These are phyloP conservation scores for Micrastur ruficollis DNA, from an alignment of 2,797 vertebrate genomes.

Conservation along the genomic window DNA sequence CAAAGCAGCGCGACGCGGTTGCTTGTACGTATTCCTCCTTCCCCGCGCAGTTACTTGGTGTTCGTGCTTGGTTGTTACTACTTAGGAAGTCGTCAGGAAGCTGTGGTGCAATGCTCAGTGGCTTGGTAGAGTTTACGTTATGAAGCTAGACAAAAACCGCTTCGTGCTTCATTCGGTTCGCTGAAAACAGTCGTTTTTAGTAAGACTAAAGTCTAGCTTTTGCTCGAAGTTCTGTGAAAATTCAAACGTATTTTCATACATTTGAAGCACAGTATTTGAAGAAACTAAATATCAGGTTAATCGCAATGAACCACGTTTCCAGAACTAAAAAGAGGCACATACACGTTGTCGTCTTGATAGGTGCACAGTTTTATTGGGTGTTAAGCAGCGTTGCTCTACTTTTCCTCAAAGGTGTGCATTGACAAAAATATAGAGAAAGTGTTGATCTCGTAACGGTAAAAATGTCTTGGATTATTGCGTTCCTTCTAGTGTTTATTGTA, in stretches of 20 bases:
- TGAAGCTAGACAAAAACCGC: not conserved
- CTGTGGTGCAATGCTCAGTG: not conserved
- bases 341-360: not conserved
- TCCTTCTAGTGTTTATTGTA: not conserved
- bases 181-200: not conserved
- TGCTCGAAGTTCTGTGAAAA: not conserved
- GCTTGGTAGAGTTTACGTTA: not conserved
- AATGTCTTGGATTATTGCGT: not conserved
- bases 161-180: fast-evolving
- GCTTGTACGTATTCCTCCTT: constrained; percentile 42
- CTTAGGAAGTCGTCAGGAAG: not conserved
- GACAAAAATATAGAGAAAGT: not conserved
- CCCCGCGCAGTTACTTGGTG: not conserved
- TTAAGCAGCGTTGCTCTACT: not conserved
- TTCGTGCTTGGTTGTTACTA: not conserved
- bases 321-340: not conserved
- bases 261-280: not conserved
- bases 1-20: not conserved
- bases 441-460: not conserved
- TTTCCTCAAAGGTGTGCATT: not conserved
- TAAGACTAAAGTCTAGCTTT: not conserved
- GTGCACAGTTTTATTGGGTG: not conserved
- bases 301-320: not conserved
- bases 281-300: not conserved
- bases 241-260: not conserved